Evolutionary conservation across 1,140 invertebrate genomes (phyloP).

Genomic region (Maconellicoccus hirsutus): DNA sequence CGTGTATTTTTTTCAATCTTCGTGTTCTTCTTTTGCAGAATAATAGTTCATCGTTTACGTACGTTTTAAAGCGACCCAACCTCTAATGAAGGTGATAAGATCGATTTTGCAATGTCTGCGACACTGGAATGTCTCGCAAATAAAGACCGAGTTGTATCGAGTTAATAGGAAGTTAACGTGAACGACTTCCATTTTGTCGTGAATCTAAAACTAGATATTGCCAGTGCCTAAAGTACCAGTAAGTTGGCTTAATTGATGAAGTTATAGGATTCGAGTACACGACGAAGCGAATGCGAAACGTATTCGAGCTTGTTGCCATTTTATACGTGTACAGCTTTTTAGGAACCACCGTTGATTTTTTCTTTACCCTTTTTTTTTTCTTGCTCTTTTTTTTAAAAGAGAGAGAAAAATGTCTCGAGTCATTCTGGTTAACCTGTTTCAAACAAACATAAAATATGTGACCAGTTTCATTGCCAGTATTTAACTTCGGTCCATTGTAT

Average conservation of each 20-base stretch:
- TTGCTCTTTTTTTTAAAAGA: too few species aligned
- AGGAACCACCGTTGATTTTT: background rate
- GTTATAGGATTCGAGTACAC: background rate
- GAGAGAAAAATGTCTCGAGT: background rate
- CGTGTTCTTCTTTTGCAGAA: too few species aligned
- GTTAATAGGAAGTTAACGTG: background rate
- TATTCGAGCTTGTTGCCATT: too few species aligned
- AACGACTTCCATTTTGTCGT: background rate
- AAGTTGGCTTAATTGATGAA: background rate
- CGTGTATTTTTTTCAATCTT: too few species aligned
- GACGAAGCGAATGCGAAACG: too few species aligned
- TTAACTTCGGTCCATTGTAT: conserved; percentile 1
- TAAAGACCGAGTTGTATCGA: background rate
- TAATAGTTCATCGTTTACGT: too few species aligned
- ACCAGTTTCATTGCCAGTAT: conserved; percentile 3
- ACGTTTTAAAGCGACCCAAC: background rate
- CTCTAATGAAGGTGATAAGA: background rate
- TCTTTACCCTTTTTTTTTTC: background rate
- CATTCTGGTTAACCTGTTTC: conserved; percentile 3
- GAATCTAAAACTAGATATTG: background rate
- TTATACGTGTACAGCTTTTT: background rate
- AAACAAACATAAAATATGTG: conserved; percentile 9
- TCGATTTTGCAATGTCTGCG: background rate
- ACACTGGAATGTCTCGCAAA: background rate
- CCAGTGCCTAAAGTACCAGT: background rate